Evolutionary conservation across 2,888 invertebrate genomes (phyloP), one percentile per base, ranked within the genome.

Genomic region (Cephus nigrinus): DNA sequence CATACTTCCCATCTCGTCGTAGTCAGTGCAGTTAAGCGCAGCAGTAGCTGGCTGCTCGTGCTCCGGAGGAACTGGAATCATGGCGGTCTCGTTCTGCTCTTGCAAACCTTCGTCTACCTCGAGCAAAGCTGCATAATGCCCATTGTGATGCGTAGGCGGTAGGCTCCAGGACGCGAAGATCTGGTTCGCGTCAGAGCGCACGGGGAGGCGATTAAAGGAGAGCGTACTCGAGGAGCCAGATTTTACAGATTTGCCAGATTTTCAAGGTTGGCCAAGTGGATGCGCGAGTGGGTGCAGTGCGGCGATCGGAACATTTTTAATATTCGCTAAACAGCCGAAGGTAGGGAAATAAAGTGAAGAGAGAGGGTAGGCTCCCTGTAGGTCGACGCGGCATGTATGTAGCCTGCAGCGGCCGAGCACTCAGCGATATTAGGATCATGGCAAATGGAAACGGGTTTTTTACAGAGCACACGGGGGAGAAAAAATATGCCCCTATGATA

Each of bases 401-500:
- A 12, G 31, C 73, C 68, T 72, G 74, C 31, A 40, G 81, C 82
- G 81, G 79, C 82, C 79, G 82, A 84, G 80, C 87, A 88, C 88
- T 88, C 88, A 85, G 88, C 84, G 85, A 85, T 88, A 88, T 88
- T 88, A 87, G 86, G 82, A 82, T 82, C 75, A 55, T 68, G 76
- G 84, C 79, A 71, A 31, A 71, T 40, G 40, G 40, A 40, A 40
- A 40, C 15, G 40, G 72, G 12, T 75, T 68, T 68, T 73, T 75
- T 76, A 32, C 77, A 32, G 32, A 40, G 75, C 68, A n/a, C 34
- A 69, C 30, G 73, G 73, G 74, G 68, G 55, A 32, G 34, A 72
- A 68, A 73, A 71, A 40, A 71, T 73, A 15, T 40, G 15, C 40
- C 40, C 40, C 40, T 40, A 40, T 40, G 40, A 15, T 40, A 15